Conservation (phyloP, 2,113 vertebrate genomes). For the Rattus norvegicus region DNA sequence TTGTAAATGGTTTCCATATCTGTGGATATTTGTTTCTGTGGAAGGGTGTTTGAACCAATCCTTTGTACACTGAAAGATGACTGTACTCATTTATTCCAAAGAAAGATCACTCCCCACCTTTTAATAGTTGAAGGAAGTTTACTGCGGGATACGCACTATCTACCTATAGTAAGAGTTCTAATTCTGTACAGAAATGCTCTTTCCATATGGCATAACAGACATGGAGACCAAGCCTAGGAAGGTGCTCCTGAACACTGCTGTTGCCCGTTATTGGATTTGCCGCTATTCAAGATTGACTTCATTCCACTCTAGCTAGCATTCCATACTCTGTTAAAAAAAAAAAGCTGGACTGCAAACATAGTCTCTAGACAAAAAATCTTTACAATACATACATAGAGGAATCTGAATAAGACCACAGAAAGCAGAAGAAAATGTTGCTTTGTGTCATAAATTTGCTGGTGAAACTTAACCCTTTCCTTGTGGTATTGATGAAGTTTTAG, state of each 20-base stretch:
- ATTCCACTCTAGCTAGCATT: slow-evolving; percentile 1
- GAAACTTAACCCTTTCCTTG: not conserved
- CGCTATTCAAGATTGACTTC: not conserved
- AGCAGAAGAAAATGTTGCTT: not conserved
- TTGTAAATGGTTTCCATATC: not conserved
- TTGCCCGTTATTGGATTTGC: not conserved
- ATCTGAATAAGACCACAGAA: not conserved
- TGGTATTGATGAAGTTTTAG: not conserved
- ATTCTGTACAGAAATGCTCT: not conserved
- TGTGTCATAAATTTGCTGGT: not conserved
- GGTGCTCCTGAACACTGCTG: not conserved
- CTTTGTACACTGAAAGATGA: not conserved
- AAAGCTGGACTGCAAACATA: not conserved
- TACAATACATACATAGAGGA: not conserved
- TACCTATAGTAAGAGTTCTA: not conserved
- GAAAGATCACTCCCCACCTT: not conserved
- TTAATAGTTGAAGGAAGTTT: slow-evolving; percentile 13
- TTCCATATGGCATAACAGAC: not conserved
- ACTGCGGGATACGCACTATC: not conserved
- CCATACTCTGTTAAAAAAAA: slow-evolving; percentile 3
- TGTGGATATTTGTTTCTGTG: not conserved
- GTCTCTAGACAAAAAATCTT: not conserved
- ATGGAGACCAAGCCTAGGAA: not conserved
- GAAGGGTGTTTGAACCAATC: not conserved
- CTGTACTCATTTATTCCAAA: not conserved